Conservation (phyloP, 2,888 invertebrate species). For the Drosophila heteroneura region DNA sequence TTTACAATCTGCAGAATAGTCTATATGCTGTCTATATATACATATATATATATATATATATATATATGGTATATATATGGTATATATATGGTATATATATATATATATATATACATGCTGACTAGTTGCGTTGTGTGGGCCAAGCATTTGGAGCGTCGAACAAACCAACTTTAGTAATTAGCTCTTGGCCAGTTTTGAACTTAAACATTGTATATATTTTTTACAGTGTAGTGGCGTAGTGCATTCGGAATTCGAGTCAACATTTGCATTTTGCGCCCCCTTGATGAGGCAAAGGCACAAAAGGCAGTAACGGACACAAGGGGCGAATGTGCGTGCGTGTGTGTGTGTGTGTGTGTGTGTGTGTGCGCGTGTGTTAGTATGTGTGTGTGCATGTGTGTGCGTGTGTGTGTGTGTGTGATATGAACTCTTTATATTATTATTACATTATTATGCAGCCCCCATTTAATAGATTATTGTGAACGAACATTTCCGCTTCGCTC, state of each 20-base stretch:
- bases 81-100: background rate
- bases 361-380: too few species aligned
- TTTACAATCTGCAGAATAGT: constrained; percentile 33
- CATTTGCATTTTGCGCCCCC: background rate
- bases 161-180: constrained; percentile 1
- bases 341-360: too few species aligned
- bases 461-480: background rate
- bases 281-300: background rate
- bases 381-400: too few species aligned
- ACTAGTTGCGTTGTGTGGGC: constrained; percentile 16
- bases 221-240: background rate
- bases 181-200: background rate
- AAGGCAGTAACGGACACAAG: background rate
- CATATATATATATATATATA: background rate
- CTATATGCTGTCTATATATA: background rate
- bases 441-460: background rate
- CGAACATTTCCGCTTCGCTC: constrained; percentile 3
- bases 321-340: background rate
- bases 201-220: background rate
- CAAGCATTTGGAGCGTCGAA: constrained; percentile 31
- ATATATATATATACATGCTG: background rate
- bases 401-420: background rate
- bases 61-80: background rate
- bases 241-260: background rate
- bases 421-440: background rate